phyloP scores from a whole-genome alignment of 2,888 invertebrate genomes.

The Meteorus cinctellus region DNA sequence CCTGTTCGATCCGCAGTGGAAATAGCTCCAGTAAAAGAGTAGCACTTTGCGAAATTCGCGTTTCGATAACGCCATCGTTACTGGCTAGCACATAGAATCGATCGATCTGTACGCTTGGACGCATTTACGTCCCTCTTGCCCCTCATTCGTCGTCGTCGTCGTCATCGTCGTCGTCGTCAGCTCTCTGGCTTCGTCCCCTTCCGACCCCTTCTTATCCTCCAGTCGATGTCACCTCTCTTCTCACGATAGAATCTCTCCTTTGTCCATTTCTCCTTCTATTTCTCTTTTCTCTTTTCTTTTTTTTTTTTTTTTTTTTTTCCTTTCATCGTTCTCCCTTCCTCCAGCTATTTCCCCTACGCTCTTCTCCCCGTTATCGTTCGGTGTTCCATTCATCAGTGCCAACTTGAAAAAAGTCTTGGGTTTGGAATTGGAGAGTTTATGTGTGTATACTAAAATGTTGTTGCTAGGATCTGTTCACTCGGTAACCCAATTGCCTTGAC shows the following conservation, averaged over 20 bases:
- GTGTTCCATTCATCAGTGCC: constrained; percentile 39
- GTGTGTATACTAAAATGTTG: constrained; percentile 44
- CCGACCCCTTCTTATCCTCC: constrained; percentile 1
- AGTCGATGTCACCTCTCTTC: constrained; percentile 30
- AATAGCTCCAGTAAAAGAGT: constrained; percentile 47
- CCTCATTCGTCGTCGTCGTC: constrained; percentile 22
- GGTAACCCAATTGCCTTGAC: constrained; percentile 69
- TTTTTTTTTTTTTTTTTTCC: constrained; percentile 12
- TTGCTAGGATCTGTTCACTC: constrained; percentile 49
- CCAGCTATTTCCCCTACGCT: background rate
- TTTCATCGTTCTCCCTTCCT: background rate
- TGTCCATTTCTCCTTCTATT: constrained; percentile 17
- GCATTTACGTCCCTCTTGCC: constrained; percentile 43
- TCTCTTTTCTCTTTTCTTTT: background rate
- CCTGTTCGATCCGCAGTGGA: constrained; percentile 39
- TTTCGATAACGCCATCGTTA: constrained; percentile 48
- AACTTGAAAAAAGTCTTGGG: constrained; percentile 20
- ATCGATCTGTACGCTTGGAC: constrained; percentile 43
- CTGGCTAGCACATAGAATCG: constrained; percentile 36
- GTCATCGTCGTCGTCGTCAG: background rate
- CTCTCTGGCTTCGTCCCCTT: background rate
- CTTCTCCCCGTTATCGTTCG: background rate
- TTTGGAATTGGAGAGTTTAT: constrained; percentile 44
- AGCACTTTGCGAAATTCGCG: constrained; percentile 48
- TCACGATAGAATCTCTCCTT: constrained; percentile 2